Evolutionary conservation across 1,140 invertebrate species (phyloP).

Genomic region (Panagrolaimus sp.): DNA sequence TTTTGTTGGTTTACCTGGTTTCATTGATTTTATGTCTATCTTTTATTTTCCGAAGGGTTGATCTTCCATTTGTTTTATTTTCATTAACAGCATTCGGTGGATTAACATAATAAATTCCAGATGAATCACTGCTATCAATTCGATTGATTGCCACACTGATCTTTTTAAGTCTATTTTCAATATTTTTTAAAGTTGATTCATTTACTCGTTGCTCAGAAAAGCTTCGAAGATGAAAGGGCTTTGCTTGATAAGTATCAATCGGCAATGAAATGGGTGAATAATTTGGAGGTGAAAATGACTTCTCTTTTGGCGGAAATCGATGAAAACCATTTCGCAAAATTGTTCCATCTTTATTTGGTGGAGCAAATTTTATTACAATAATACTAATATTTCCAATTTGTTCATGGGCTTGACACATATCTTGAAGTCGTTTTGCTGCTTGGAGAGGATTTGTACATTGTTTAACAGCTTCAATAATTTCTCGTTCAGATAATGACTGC

Average conservation of each 20-base stretch:
- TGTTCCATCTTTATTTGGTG: not conserved
- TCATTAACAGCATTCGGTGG: not conserved
- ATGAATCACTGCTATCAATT: constrained; percentile 17
- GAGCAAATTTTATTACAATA: constrained; percentile 13
- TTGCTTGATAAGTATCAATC: not conserved
- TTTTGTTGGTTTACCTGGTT: not conserved
- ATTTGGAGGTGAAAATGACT: not conserved
- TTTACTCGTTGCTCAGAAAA: constrained; percentile 8
- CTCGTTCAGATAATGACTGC: not conserved
- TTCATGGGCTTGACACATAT: constrained; percentile 16
- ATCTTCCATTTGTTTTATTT: not conserved
- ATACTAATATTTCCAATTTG: constrained; percentile 12
- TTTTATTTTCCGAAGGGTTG: not conserved
- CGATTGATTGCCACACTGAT: constrained; percentile 18
- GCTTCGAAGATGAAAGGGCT: not conserved
- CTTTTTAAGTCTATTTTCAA: constrained; percentile 20
- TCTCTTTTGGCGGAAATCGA: not conserved
- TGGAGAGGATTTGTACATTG: not conserved
- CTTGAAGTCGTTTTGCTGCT: constrained; percentile 18
- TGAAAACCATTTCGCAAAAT: no score
- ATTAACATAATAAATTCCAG: constrained; percentile 12
- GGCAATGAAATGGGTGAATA: not conserved
- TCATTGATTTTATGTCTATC: not conserved
- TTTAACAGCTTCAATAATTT: constrained; percentile 14
- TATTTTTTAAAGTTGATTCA: constrained; percentile 14